These are phyloP conservation scores for Bucorvus abyssinicus DNA, from an alignment of 2,797 vertebrate species.

Conservation along the genomic window DNA sequence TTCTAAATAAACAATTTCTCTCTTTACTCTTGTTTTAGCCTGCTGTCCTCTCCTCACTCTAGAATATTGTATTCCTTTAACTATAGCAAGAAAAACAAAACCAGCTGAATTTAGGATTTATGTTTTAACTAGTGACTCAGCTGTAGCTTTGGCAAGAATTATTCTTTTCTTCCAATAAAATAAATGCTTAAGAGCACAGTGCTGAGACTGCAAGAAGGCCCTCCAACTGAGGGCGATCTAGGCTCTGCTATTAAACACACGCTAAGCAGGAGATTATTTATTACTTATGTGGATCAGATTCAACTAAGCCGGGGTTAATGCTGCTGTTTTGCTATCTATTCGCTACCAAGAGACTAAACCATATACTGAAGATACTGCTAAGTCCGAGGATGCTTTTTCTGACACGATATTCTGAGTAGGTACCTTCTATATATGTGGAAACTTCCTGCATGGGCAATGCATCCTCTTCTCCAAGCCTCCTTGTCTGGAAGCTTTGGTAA, in stretches of 20 bases:
- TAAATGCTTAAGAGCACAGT: not conserved
- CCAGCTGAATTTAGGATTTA: not conserved
- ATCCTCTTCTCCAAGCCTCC: not conserved
- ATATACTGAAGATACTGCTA: not conserved
- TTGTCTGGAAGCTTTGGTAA: not conserved
- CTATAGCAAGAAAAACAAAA: not conserved
- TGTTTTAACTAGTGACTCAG: not conserved
- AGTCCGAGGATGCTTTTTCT: not conserved
- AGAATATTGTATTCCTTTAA: not conserved
- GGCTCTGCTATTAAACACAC: not conserved
- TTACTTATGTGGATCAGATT: not conserved
- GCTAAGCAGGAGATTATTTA: not conserved
- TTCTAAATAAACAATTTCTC: conserved; percentile 63
- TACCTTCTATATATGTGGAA: not conserved
- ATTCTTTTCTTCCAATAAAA: not conserved
- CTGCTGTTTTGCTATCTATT: not conserved
- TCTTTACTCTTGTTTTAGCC: not conserved
- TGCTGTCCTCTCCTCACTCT: not conserved
- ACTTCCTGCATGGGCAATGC: not conserved
- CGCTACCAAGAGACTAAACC: not conserved
- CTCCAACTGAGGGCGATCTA: not conserved
- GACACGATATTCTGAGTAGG: not conserved
- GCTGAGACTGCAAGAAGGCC: not conserved
- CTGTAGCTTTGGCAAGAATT: not conserved
- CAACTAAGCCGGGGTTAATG: not conserved